Conservation (phyloP, 2,113 vertebrate species). For the Dascyllus trimaculatus region DNA sequence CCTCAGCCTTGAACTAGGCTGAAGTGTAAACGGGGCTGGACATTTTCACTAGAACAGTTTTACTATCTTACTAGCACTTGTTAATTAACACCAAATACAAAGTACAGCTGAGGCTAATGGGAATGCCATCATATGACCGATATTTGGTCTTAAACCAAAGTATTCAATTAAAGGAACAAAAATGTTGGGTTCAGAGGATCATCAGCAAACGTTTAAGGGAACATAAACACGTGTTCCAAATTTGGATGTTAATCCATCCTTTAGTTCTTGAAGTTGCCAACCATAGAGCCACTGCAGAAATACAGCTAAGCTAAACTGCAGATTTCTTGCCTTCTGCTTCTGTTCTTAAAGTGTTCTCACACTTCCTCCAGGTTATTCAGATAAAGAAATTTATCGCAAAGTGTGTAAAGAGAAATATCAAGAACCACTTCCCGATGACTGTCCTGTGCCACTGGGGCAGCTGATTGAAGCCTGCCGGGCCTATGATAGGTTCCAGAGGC, state of each 20-base stretch:
- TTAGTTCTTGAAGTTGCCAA: too few relatives aligned
- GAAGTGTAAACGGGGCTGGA: too few relatives aligned
- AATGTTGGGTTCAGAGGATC: too few relatives aligned
- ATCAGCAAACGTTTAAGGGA: too few relatives aligned
- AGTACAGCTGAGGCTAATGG: not conserved
- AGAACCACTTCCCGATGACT: slow-evolving; percentile 84
- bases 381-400: slow-evolving; percentile 75
- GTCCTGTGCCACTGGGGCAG: slow-evolving; percentile 74
- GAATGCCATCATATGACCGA: not conserved
- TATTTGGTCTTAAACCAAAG: not conserved
- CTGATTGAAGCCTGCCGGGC: slow-evolving; percentile 83
- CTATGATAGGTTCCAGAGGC: slow-evolving; percentile 82
- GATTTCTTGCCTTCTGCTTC: not conserved
- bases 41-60: too few relatives aligned
- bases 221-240: not conserved
- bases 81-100: too few relatives aligned
- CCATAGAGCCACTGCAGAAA: too few relatives aligned
- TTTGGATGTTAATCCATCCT: too few relatives aligned
- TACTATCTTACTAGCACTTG: too few relatives aligned
- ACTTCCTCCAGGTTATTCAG: slow-evolving; percentile 70
- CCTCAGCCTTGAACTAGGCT: too few relatives aligned
- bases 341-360: not conserved
- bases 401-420: slow-evolving; percentile 59
- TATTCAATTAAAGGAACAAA: not conserved
- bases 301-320: too few relatives aligned